Evolutionary conservation across 35 echinoderm and acorn worm genomes (phyloP).

Genomic region (Nesometra sesokonis): DNA sequence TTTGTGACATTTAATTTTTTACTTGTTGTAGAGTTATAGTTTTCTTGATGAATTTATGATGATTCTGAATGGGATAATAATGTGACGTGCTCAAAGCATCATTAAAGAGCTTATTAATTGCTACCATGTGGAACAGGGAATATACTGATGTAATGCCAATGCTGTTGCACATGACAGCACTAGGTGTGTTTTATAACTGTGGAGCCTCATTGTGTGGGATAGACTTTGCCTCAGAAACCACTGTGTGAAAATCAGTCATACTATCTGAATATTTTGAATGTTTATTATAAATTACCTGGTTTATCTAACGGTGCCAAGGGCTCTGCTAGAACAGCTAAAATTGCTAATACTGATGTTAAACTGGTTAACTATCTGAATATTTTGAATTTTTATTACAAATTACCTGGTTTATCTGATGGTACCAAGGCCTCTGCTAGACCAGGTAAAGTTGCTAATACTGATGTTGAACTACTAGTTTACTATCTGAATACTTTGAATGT

Average conservation of each 20-base stretch:
- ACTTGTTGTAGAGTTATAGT: constrained; percentile 1
- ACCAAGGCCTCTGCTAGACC: constrained; percentile 86
- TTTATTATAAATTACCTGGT: constrained; percentile 20
- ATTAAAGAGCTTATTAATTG: no score
- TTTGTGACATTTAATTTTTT: not conserved
- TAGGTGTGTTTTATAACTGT: no score
- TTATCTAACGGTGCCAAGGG: constrained; percentile 81
- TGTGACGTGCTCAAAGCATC: no score
- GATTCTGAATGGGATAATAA: no score
- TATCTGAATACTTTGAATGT: not conserved
- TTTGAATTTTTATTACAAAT: not conserved
- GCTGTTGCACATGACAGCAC: no score
- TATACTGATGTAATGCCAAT: no score
- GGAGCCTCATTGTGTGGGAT: no score
- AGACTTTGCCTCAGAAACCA: no score
- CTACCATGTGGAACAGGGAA: no score
- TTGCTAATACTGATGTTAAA: constrained; percentile 84
- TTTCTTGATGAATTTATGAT: no score
- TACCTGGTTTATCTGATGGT: constrained; percentile 68
- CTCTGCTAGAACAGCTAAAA: constrained; percentile 79
- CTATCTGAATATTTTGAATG: not conserved
- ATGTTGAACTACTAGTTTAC: constrained; percentile 78
- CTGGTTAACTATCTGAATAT: constrained; percentile 28
- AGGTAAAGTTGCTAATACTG: constrained; percentile 83
- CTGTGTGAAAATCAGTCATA: no score